A percentile compares a stretch with the other conserved stretches of the same genome.
Evolutionary conservation across 2,888 invertebrate species (phyloP).

Genomic region (Chouioia cunea): DNA sequence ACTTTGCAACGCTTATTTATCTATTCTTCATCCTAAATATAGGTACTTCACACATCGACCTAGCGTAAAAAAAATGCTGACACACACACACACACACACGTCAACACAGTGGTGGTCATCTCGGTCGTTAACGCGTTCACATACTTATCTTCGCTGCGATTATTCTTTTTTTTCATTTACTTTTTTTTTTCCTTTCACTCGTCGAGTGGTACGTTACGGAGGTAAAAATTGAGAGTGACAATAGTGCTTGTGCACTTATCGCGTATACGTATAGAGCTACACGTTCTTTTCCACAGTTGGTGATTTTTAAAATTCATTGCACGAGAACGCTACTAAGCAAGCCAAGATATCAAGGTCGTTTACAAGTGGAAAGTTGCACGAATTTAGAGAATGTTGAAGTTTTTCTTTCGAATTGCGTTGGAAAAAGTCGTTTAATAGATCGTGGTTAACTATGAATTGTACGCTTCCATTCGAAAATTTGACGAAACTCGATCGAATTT

Average conservation of each 20-base stretch:
- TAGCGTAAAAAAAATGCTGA: no score
- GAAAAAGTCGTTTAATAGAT: no score
- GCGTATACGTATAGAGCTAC: not conserved
- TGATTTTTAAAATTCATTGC: constrained; percentile 9
- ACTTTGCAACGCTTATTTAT: no score
- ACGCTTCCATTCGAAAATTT: no score
- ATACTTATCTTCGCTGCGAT: no score
- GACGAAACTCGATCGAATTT: no score
- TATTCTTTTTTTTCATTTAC: no score
- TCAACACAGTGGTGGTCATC: not conserved
- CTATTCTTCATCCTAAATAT: no score
- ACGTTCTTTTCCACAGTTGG: constrained; percentile 19
- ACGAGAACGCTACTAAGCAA: not conserved
- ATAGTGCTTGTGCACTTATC: not conserved
- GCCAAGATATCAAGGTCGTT: constrained; percentile 30
- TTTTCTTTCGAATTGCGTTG: no score
- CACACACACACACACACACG: not conserved
- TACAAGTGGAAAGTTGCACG: constrained; percentile 18
- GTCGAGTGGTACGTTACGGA: not conserved
- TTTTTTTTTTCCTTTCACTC: constrained; percentile 25
- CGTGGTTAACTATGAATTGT: no score
- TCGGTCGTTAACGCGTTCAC: not conserved
- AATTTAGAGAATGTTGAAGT: not conserved
- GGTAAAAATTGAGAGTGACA: constrained; percentile 31
- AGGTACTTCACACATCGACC: no score